Evolutionary conservation across 2,797 vertebrate genomes (phyloP).

Genomic region (Halcyon badia): DNA sequence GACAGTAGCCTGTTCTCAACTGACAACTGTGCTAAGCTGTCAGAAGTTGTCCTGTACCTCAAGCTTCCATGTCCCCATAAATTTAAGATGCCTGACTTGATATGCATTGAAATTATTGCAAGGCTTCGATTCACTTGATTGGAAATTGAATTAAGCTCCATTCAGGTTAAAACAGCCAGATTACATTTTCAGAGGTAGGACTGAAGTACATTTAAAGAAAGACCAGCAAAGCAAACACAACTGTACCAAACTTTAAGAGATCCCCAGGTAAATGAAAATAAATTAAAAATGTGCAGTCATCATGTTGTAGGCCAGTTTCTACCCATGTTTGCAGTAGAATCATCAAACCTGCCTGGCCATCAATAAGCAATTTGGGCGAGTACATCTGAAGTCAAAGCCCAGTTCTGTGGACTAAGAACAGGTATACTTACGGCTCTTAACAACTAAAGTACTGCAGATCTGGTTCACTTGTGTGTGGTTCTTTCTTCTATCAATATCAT

Average conservation of each 20-base stretch:
- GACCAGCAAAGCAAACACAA: background rate
- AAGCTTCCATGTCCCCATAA: background rate
- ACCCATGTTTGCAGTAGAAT: background rate
- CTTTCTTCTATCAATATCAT: background rate
- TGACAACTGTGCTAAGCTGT: background rate
- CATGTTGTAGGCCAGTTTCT: background rate
- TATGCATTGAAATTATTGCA: conserved; percentile 31
- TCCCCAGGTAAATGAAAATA: background rate
- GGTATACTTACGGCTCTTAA: background rate
- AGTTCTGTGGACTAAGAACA: background rate
- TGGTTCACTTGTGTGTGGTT: background rate
- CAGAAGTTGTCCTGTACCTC: conserved; percentile 11
- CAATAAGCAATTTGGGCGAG: background rate
- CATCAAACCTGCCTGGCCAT: background rate
- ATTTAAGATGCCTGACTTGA: conserved; percentile 12
- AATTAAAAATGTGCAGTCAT: background rate
- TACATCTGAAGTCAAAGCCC: background rate
- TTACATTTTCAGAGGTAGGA: background rate
- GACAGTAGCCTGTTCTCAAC: background rate
- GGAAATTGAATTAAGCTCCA: conserved; percentile 6
- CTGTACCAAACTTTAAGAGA: background rate
- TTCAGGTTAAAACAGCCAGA: background rate
- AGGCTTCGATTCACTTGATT: background rate
- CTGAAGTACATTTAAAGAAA: background rate
- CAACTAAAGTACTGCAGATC: background rate